Base-by-base conservation (phyloP, 2,113 vertebrate species). In the Crotophaga sulcirostris region DNA sequence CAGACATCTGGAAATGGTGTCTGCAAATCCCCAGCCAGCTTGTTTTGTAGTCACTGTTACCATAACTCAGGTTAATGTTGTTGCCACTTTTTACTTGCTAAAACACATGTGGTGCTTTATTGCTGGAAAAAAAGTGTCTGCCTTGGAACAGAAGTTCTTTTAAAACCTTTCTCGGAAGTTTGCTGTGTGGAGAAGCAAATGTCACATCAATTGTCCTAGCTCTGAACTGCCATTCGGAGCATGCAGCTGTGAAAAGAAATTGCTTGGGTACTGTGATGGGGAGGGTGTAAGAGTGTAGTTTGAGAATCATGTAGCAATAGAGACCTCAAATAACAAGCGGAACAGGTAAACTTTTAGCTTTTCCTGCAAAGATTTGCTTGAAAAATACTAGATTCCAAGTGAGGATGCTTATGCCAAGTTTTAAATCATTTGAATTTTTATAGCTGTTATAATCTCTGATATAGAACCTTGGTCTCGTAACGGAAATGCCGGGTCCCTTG, bases 381-480 rank as follows among this genome's bases (percentile, higher is more conserved):
- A 94, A 93, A 95, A 91, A 47, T 89, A 90, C 31, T 82, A 79
- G 77, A 52, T 82, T 76, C 51, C 75, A 81, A 58, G 83, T 0
- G 31, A 86, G 77, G 55, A 52, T 24, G 62, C 31, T 89, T 17
- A 31, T 92, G 76, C 69, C 76, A 87, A 66, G 31, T 93, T 89
- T 73, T 75, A 94, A 90, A 75, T 96, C 66, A 95, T 96, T 90
- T 89, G 87, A 95, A 87, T 93, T 93, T 96, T 96, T 93, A 95
- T 92, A 67, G 88, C 92, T 85, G 68, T 93, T 95, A 42, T 84
- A 95, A 93, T 92, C 79, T 75, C 64, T 87, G 88, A 88, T 91
- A 79, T 44, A 87, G 59, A 90, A 83, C 69, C 63, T 60, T 80
- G 75, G 79, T 84, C 73, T 96, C 7, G 0, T 86, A 94, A 84